Percentiles rank a stretch among this genome's conserved stretches.
Evolutionary conservation across 2,888 invertebrate species (phyloP).

Genomic region (Dastarcus helophoroides): DNA sequence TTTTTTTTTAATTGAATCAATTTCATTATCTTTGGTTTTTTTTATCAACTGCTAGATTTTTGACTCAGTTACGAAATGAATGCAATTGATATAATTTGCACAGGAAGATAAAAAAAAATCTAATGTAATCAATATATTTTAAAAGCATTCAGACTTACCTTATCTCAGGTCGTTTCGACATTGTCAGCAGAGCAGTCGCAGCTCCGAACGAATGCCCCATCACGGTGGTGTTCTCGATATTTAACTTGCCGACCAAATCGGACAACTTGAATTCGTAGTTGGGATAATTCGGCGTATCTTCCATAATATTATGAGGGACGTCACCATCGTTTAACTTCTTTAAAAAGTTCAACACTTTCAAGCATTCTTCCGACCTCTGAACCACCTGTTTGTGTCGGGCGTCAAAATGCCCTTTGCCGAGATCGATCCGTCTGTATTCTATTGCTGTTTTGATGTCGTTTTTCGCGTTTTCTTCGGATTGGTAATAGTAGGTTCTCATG

Average conservation of each 20-base stretch:
- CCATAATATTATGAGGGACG: constrained; percentile 38
- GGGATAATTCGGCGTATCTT: constrained; percentile 22
- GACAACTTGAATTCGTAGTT: constrained; percentile 23
- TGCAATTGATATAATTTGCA: too few species aligned
- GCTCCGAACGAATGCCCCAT: constrained; percentile 59
- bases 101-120: too few species aligned
- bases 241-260: constrained; percentile 36
- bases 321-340: constrained; percentile 39
- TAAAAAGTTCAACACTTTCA: constrained; percentile 39
- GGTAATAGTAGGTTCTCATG: constrained; percentile 38
- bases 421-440: constrained; percentile 26
- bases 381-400: constrained; percentile 37
- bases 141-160: constrained; percentile 38
- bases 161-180: constrained; percentile 42
- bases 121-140: too few species aligned
- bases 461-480: constrained; percentile 29
- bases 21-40: too few species aligned
- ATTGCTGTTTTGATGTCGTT: constrained; percentile 29
- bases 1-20: too few species aligned
- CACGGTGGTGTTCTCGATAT: constrained; percentile 38
- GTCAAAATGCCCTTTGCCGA: constrained; percentile 33
- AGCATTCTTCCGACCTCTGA: constrained; percentile 41
- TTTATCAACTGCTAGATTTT: too few species aligned
- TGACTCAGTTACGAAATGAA: too few species aligned
- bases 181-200: constrained; percentile 44